These are phyloP conservation scores for Centrocercus urophasianus DNA, from an alignment of 2,113 vertebrate genomes.

Conservation along the genomic window DNA sequence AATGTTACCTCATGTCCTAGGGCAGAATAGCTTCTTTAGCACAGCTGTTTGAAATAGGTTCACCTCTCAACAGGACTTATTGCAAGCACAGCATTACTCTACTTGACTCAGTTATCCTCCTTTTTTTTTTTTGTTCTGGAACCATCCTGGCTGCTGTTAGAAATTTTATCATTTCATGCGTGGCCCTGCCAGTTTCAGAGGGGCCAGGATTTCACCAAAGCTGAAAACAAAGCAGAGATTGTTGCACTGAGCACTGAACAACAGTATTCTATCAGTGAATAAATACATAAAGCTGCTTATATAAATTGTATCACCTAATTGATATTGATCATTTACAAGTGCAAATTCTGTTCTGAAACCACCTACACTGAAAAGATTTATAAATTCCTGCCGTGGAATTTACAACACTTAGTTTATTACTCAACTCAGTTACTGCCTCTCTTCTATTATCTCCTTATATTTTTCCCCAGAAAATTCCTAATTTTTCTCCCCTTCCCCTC, in stretches of 20 bases:
- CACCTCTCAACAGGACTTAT: not conserved
- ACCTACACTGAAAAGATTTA: not conserved
- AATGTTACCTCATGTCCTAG: not conserved
- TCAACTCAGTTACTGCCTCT: not conserved
- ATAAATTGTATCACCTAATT: not conserved
- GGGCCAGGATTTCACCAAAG: not conserved
- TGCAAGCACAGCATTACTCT: not conserved
- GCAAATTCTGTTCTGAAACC: not conserved
- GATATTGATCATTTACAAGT: not conserved
- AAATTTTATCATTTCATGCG: accelerated
- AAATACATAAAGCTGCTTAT: not conserved
- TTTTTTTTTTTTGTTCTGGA: not conserved
- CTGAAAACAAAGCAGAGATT: not conserved
- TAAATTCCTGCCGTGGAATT: not conserved
- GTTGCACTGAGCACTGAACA: not conserved
- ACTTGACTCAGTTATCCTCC: not conserved
- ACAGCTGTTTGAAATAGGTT: not conserved
- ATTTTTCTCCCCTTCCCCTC: not conserved
- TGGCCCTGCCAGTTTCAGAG: not conserved
- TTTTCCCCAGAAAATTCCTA: not conserved
- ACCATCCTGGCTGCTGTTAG: not conserved
- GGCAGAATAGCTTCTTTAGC: not conserved
- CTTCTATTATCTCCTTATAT: not conserved
- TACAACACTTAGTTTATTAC: not conserved
- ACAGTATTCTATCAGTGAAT: not conserved